Evolutionary conservation across 2,797 vertebrate species (phyloP), one percentile per base, ranked within the genome.

Genomic region (Danio choprae): DNA sequence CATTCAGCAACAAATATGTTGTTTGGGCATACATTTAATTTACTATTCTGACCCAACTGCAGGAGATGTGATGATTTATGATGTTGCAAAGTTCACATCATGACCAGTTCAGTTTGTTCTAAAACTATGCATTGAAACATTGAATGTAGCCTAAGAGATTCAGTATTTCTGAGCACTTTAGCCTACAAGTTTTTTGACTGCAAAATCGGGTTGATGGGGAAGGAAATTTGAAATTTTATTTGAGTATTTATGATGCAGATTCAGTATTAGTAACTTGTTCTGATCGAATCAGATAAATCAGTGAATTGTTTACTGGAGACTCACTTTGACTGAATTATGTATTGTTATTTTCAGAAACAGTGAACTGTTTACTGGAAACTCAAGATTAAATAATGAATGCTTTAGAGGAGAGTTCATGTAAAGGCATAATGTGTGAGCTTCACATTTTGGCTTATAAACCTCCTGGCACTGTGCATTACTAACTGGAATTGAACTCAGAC

Each of bases 191-290:
- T 9, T 64, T 50, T 48, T 48, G 70, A 62, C 58, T 29, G 46
- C 20, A 16, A 53, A 76, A 55, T 29, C 29, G 29, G 29, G 29
- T 29, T 29, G 3, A 29, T 29, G 29, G 3, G 29, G 29, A 29
- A 29, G 29, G 29, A 29, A 29, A 20, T 40, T 77, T 67, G n/a
- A 46, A n/a, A n/a, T n/a, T n/a, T 67, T 56, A 77, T 77, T n/a
- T n/a, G n/a, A n/a, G 15, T 53, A 67, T 56, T 77, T 77, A 67
- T 77, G 40, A 18, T 62, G 51, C 62, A 56, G 74, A 55, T 36
- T 29, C 29, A 29, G 29, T 29, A 29, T 29, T 29, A 29, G 1
- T 29, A 29, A 29, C 29, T 29, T 29, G 29, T 29, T 29, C 3
- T 29, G 29, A 29, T 1, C 29, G 3, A 29, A 29, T 29, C 29